Evolutionary conservation across 2,888 invertebrate species (phyloP).

Genomic region (Apodemia mormo): DNA sequence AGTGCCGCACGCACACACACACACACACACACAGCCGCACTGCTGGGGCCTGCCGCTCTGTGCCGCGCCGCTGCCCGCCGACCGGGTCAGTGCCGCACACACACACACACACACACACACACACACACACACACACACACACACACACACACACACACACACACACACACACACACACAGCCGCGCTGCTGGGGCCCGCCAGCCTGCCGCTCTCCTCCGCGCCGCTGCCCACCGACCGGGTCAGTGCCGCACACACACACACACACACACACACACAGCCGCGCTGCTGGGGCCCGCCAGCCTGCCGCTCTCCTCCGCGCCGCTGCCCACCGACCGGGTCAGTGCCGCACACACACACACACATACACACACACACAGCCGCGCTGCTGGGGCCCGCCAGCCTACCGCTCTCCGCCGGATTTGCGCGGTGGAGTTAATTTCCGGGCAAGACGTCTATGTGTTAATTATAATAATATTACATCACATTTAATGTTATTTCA

Average conservation of each 20-base stretch:
- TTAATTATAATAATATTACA: no score
- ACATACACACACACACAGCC: constrained; percentile 85
- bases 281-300: constrained; percentile 53
- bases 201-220: constrained; percentile 45
- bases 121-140: no score
- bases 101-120: no score
- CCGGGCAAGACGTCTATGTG: no score
- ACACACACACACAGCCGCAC: constrained; percentile 31
- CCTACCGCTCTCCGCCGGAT: constrained; percentile 38
- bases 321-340: constrained; percentile 71
- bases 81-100: no score
- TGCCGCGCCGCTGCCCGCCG: constrained; percentile 45
- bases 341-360: constrained; percentile 51
- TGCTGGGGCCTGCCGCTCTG: constrained; percentile 33
- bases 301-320: constrained; percentile 42
- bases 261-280: constrained; percentile 85
- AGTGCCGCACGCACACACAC: no score
- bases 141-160: no score
- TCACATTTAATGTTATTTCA: constrained; percentile 36
- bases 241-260: constrained; percentile 54
- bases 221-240: constrained; percentile 70
- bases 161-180: no score
- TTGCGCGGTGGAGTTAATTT: no score
- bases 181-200: constrained; percentile 51
- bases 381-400: constrained; percentile 53